These are phyloP conservation scores for Mellilla xanthometata DNA, from an alignment of 2,888 invertebrate genomes.

Conservation along the genomic window DNA sequence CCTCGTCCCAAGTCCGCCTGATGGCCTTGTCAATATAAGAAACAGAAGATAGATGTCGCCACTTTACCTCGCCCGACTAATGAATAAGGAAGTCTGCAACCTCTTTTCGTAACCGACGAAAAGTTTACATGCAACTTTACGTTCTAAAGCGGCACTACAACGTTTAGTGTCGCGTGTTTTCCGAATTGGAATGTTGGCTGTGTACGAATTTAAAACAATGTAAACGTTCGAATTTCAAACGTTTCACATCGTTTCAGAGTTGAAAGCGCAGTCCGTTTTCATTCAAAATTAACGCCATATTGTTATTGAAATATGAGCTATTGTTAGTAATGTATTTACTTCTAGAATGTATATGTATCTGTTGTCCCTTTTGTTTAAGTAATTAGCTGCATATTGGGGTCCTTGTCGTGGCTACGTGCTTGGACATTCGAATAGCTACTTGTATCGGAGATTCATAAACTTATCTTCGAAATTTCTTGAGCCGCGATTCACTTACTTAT, in stretches of 20 bases:
- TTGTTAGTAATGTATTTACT: too few species aligned
- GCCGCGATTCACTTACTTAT: too few species aligned
- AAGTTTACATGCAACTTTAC: conserved; percentile 1
- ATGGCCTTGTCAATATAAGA: conserved; percentile 59
- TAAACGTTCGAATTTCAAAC: conserved; percentile 21
- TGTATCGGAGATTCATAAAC: conserved; percentile 34
- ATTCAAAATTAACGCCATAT: conserved; percentile 27
- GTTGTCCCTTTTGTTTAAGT: not conserved
- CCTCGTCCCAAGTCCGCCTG: conserved; percentile 54
- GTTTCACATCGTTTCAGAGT: conserved; percentile 18
- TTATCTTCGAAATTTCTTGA: too few species aligned
- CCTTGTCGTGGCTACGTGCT: conserved; percentile 50
- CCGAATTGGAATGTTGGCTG: not conserved
- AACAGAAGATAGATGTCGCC: conserved; percentile 61
- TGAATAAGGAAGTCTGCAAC: conserved; percentile 38
- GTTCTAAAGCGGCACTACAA: not conserved
- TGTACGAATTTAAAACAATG: conserved; percentile 10
- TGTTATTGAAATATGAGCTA: conserved; percentile 25
- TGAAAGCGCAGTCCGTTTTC: conserved; percentile 18
- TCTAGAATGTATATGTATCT: too few species aligned
- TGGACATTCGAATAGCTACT: conserved; percentile 59
- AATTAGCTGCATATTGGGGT: conserved; percentile 7
- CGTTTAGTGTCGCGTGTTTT: not conserved
- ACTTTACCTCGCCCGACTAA: conserved; percentile 53
- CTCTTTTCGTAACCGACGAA: conserved; percentile 4